phyloP scores from a whole-genome alignment of 2,113 vertebrate genomes.

The Triplophysa rosa region DNA sequence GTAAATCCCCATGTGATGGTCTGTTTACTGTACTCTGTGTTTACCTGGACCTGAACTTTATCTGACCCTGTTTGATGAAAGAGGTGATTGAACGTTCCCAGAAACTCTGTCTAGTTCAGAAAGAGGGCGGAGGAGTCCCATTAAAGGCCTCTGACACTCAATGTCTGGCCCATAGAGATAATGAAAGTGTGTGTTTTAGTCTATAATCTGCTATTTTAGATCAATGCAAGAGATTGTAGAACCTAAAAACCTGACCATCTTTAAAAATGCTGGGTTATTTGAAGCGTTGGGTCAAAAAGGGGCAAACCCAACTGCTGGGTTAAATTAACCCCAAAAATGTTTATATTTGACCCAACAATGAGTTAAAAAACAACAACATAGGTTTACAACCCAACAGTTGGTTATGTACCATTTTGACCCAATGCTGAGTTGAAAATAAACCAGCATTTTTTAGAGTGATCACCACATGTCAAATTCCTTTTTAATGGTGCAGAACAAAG shows the following conservation, averaged over 20 bases:
- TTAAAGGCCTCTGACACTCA: not conserved
- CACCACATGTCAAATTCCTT: constrained; percentile 8
- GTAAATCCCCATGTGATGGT: not conserved
- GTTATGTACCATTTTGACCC: no score
- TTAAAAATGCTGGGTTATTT: no score
- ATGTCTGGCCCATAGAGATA: not conserved
- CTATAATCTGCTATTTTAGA: not conserved
- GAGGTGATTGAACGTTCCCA: constrained; percentile 7
- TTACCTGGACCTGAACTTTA: constrained; percentile 28
- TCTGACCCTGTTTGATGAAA: constrained; percentile 28
- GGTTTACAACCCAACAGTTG: no score
- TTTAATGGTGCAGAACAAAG: constrained; percentile 39
- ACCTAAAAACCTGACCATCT: no score
- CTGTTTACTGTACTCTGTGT: not conserved
- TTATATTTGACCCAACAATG: no score
- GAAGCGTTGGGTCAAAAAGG: no score
- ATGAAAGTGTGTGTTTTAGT: not conserved
- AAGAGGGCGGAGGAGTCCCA: not conserved
- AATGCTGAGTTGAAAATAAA: no score
- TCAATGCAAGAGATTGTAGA: no score
- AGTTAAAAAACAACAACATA: no score
- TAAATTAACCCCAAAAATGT: no score
- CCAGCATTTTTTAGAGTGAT: not conserved
- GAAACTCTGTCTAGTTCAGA: not conserved
- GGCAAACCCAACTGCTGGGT: no score